These are phyloP conservation scores for Scytalopus superciliaris DNA, from an alignment of 2,113 vertebrate genomes.

Conservation along the genomic window DNA sequence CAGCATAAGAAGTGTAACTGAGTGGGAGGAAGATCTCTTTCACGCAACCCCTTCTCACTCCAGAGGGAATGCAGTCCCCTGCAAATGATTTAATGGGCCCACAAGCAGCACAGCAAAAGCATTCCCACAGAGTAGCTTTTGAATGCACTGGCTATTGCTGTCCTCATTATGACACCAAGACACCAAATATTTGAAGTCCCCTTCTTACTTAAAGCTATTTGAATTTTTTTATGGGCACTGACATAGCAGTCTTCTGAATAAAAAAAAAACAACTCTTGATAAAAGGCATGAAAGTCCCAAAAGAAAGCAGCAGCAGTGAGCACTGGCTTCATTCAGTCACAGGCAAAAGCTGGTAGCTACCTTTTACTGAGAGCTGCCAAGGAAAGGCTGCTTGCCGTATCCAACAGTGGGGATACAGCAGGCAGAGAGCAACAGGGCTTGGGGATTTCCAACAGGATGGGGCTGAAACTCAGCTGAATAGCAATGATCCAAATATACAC, in stretches of 20 bases:
- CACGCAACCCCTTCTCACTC: neutral
- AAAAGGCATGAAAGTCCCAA: neutral
- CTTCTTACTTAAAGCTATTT: neutral
- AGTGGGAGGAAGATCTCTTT: neutral
- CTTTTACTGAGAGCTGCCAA: neutral
- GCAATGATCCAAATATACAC: neutral
- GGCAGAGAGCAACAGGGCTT: neutral
- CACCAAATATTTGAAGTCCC: neutral
- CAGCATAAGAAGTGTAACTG: neutral
- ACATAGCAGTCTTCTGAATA: neutral
- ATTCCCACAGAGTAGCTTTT: neutral
- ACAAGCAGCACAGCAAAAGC: neutral
- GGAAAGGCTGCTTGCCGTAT: neutral
- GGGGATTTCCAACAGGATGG: neutral
- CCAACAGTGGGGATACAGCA: neutral
- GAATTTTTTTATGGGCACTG: neutral
- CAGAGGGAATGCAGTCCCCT: neutral
- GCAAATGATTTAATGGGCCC: neutral
- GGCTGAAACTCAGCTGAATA: neutral
- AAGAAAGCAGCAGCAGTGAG: neutral
- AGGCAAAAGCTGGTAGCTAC: neutral
- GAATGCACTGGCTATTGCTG: neutral
- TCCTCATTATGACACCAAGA: neutral
- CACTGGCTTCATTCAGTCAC: neutral
- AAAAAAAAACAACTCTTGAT: neutral